Evolutionary conservation across 2,113 vertebrate genomes (phyloP), one percentile per base, ranked within the genome.

Genomic region (Zootoca vivipara): DNA sequence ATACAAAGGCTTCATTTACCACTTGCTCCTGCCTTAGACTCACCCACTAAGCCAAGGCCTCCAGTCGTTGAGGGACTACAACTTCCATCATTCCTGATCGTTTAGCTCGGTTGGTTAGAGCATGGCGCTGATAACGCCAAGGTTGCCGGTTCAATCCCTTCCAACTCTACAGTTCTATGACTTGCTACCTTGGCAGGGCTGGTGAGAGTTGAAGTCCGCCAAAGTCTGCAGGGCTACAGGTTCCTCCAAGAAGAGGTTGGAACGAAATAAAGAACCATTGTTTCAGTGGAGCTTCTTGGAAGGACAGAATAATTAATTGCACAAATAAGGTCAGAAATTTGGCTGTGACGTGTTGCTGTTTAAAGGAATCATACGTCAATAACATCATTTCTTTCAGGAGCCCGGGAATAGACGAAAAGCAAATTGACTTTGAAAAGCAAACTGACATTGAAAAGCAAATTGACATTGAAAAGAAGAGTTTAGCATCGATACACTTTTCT

Each of bases 301-400:
- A 56, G 28, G n/a, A 78, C 73, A 22, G 42, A 69, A 46, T 7
- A 46, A 83, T 10, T 26, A 13, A 20, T 30, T 8, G n/a, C 3
- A 22, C 46, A 70, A 46, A 72, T 12, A 12, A 52, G 10, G 10
- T 52, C 46, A 52, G 46, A 52, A 52, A 52, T 52, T 52, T 0
- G 9, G 46, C 46, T 52, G 9, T 0, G 10, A 52, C 10, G 2
- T 52, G 46, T 52, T 52, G 46, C 46, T 52, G 46, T 7, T 64
- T 35, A 85, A 92, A 88, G 40, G 75, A 86, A 72, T 38, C 33
- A 1, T 62, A 35, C 67, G 91, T 89, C 75, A 73, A 72, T 89
- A 86, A 42, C 42, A 88, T 73, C 3, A 85, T 85, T 87, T 88
- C 86, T 89, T n/a, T 88, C 20, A 24, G 46, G 24, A 92, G 33